phyloP scores from a whole-genome alignment of 2,888 invertebrate species.

The Cheilosia scutellata region DNA sequence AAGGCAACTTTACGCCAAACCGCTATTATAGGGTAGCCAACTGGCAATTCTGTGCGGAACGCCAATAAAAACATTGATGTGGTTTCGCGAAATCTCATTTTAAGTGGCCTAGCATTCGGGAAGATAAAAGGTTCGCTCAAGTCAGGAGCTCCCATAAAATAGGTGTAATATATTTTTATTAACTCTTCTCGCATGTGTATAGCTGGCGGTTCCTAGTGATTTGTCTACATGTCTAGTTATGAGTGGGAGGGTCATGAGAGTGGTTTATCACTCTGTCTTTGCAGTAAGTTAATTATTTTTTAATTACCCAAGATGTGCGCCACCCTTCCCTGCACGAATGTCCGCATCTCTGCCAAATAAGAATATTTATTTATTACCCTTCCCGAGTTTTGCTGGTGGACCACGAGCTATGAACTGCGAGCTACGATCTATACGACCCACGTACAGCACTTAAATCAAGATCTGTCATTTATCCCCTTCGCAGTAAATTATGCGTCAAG shows the following conservation, averaged over 20 bases:
- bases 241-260: background rate
- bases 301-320: constrained; percentile 33
- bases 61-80: constrained; percentile 35
- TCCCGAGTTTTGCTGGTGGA: constrained; percentile 13
- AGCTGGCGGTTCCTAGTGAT: constrained; percentile 2
- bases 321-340: constrained; percentile 4
- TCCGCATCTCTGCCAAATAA: constrained; percentile 49
- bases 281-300: constrained; percentile 56
- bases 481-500: constrained; percentile 65
- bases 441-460: constrained; percentile 63
- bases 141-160: constrained; percentile 33
- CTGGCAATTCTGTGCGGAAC: constrained; percentile 12
- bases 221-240: background rate
- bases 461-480: constrained; percentile 62
- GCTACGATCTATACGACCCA: constrained; percentile 19
- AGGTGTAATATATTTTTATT: constrained; percentile 29
- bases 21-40: background rate
- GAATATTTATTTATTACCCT: constrained; percentile 63
- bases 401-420: constrained; percentile 23
- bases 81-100: constrained; percentile 17
- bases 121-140: constrained; percentile 14
- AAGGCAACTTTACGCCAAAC: too few relatives aligned
- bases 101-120: constrained; percentile 21
- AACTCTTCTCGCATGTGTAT: background rate
- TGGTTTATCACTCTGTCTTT: constrained; percentile 15